Conservation (phyloP, 2,113 vertebrate species). For the Pogonocichla stellata region DNA sequence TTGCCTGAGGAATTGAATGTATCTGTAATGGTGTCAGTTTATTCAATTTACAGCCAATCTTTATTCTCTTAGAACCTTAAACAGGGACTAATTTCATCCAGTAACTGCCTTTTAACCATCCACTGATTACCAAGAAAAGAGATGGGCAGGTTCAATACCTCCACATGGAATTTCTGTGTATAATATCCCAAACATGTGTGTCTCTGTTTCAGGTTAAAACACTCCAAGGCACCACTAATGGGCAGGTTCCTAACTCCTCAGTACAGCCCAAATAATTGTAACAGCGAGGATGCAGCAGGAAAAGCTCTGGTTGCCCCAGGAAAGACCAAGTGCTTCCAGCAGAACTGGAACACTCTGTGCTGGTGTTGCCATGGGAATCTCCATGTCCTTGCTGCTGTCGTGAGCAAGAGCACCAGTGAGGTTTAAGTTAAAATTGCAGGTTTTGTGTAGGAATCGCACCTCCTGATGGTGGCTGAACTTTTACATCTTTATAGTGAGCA, state of each 20-base stretch:
- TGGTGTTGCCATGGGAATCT: neutral
- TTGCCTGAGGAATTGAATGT: neutral
- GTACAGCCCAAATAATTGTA: neutral
- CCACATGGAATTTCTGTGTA: neutral
- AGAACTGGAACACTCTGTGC: neutral
- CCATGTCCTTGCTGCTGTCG: neutral
- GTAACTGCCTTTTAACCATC: neutral
- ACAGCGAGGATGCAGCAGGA: neutral
- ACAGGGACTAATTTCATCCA: neutral
- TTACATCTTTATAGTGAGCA: accelerated
- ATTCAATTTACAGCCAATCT: neutral
- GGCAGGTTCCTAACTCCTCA: neutral
- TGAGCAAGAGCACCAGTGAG: neutral
- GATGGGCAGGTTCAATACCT: neutral
- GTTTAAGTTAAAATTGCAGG: neutral
- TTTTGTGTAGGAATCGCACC: neutral
- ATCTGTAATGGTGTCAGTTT: neutral
- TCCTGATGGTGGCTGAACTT: neutral
- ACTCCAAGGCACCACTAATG: neutral
- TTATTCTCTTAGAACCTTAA: neutral
- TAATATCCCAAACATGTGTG: neutral
- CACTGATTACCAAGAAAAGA: neutral
- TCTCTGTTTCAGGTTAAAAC: neutral
- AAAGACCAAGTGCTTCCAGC: neutral
- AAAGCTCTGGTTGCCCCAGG: neutral